A percentile compares a stretch with the other conserved stretches of the same genome.
Conservation (phyloP, 2,797 vertebrate genomes). For the Amblyopsis hoosieri region DNA sequence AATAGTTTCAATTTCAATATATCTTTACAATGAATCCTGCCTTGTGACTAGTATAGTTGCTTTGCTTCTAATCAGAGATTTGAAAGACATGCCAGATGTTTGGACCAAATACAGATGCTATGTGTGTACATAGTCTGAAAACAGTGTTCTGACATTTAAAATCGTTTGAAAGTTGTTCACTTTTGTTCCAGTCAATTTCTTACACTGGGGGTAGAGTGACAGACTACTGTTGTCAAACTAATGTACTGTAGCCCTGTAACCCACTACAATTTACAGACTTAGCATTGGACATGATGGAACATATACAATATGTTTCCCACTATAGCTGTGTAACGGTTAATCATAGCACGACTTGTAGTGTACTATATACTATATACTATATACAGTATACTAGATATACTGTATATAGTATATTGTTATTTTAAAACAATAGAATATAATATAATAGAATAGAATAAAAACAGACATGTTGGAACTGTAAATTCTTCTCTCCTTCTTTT, state of each 20-base stretch:
- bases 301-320: background rate
- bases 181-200: too few relatives aligned
- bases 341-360: conserved; percentile 4
- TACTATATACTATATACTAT: conserved; percentile 25
- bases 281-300: background rate
- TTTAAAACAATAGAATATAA: too few relatives aligned
- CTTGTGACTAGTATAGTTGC: too few relatives aligned
- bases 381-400: too few relatives aligned
- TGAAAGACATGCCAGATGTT: background rate
- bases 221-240: conserved; percentile 9
- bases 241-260: background rate
- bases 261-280: background rate
- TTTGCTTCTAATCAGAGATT: background rate
- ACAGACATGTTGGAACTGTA: too few relatives aligned
- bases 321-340: background rate
- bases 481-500: too few relatives aligned
- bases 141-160: background rate
- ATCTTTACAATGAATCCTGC: too few relatives aligned
- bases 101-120: background rate
- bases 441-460: too few relatives aligned
- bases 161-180: conserved; percentile 2
- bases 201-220: background rate
- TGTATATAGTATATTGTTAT: too few relatives aligned
- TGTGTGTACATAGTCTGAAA: background rate
- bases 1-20: too few relatives aligned